Conservation (phyloP, 2,113 vertebrate genomes). For the Clarias batrachus region DNA sequence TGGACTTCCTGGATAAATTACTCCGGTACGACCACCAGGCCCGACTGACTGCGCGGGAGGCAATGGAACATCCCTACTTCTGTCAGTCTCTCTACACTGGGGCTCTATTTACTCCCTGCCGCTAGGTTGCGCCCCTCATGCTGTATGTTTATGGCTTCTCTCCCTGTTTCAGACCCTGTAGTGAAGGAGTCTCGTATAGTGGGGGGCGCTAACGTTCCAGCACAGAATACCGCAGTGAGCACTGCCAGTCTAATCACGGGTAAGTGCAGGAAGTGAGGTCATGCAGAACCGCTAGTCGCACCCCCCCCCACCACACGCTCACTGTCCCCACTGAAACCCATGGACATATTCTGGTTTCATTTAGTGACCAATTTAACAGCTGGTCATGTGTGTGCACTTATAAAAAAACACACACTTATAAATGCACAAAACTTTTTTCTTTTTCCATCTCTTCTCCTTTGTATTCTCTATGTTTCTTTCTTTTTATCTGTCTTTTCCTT, state of each 20-base stretch:
- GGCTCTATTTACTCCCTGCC: not conserved
- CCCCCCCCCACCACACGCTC: not conserved
- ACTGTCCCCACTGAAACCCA: no score
- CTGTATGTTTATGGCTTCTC: not conserved
- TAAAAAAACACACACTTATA: no score
- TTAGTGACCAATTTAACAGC: no score
- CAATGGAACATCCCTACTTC: conserved; percentile 79
- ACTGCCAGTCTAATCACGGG: conserved; percentile 70
- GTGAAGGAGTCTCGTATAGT: conserved; percentile 69
- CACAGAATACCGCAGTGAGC: conserved; percentile 64
- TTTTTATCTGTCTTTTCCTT: no score
- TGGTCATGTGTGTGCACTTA: no score
- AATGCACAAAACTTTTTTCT: no score
- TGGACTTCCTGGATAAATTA: conserved; percentile 78
- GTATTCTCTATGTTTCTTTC: no score
- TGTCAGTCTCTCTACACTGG: conserved; percentile 58
- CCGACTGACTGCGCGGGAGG: conserved; percentile 73
- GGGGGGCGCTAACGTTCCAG: conserved; percentile 60
- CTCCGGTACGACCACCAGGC: conserved; percentile 78
- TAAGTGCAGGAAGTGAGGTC: conserved; percentile 47
- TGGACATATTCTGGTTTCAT: no score
- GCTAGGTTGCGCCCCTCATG: no score
- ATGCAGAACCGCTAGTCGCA: not conserved
- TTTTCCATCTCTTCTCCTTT: no score
- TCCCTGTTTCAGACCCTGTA: conserved; percentile 60